phyloP scores from a whole-genome alignment of 2,113 vertebrate species.

The Burhinus bistriatus region DNA sequence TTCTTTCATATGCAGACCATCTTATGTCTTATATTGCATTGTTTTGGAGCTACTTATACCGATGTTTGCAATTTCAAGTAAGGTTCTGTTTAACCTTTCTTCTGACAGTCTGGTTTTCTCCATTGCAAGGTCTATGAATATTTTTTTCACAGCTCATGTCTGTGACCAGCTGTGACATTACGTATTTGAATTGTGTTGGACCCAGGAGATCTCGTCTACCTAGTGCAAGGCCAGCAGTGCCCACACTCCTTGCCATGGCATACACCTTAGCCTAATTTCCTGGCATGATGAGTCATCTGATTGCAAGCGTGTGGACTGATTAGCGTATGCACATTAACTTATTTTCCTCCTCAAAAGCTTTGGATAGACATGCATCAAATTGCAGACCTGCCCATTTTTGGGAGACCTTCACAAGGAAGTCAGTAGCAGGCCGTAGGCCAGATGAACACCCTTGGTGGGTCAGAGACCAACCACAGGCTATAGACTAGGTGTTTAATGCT shows the following conservation, averaged over 20 bases:
- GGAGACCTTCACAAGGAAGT: background rate
- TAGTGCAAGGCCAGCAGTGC: background rate
- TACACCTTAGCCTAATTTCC: background rate
- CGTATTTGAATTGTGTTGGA: background rate
- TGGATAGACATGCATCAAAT: background rate
- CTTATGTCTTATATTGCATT: background rate
- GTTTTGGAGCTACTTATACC: background rate
- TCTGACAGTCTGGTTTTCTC: background rate
- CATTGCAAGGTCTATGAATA: background rate
- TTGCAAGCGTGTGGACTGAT: rapidly evolving
- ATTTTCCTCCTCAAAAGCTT: background rate
- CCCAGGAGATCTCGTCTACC: background rate
- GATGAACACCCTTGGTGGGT: background rate
- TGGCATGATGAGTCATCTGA: background rate
- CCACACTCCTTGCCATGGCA: background rate
- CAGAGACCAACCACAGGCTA: background rate
- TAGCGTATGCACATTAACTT: background rate
- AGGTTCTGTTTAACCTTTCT: background rate
- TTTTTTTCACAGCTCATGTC: background rate
- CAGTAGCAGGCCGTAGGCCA: background rate
- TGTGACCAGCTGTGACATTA: background rate
- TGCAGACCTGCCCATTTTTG: background rate
- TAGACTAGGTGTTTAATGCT: background rate
- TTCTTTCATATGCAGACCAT: background rate
- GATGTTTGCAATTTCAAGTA: background rate